Conservation (phyloP, 1,140 invertebrate genomes). For the Adelges cooleyi region DNA sequence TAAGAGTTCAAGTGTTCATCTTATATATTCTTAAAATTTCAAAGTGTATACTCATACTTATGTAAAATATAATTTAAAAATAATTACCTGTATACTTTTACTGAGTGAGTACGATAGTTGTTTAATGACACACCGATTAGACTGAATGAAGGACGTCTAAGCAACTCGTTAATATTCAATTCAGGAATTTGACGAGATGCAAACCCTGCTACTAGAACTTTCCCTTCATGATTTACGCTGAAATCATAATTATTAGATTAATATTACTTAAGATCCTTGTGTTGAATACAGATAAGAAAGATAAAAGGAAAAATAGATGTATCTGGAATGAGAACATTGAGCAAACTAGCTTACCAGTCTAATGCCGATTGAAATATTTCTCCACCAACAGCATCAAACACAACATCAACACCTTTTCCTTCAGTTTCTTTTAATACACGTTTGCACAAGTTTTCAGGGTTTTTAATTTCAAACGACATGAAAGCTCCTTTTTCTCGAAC, state of each 20-base stretch:
- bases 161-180: slow-evolving; percentile 37
- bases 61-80: no score
- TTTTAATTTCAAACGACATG: slow-evolving; percentile 44
- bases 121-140: slow-evolving; percentile 45
- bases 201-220: slow-evolving; percentile 46
- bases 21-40: no score
- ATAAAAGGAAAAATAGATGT: not conserved
- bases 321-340: no score
- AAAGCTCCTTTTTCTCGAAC: slow-evolving; percentile 49
- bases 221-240: slow-evolving; percentile 43
- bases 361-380: slow-evolving; percentile 45
- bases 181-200: slow-evolving; percentile 40
- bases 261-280: not conserved
- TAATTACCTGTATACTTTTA: slow-evolving; percentile 42
- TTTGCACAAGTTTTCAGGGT: slow-evolving; percentile 31
- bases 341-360: slow-evolving; percentile 39
- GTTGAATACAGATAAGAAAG: not conserved
- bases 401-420: slow-evolving; percentile 44
- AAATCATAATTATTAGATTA: not conserved
- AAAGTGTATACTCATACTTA: no score
- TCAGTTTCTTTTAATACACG: slow-evolving; percentile 44
- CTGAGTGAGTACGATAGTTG: slow-evolving; percentile 42
- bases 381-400: slow-evolving; percentile 49
- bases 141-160: slow-evolving; percentile 39
- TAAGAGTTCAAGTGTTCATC: not conserved